A percentile compares a stretch with the other conserved stretches of the same genome.
Conservation (phyloP, 2,888 invertebrate genomes). For the Mesoligia furuncula region DNA sequence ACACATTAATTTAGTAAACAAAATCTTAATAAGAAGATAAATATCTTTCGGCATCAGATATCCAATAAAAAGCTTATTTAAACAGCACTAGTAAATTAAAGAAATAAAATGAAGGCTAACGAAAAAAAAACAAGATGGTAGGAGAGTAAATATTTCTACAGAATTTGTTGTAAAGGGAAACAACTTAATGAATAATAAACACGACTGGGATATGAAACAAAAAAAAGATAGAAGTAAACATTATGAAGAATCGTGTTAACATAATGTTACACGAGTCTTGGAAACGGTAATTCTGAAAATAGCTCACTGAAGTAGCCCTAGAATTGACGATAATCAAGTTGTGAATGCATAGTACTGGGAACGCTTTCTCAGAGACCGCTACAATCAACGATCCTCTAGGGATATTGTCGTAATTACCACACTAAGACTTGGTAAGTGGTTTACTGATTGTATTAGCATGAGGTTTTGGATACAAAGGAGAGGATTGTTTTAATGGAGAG, state of each 20-base stretch:
- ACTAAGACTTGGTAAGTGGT: constrained; percentile 50
- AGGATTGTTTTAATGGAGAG: not conserved
- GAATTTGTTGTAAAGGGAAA: not conserved
- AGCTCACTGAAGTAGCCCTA: not conserved
- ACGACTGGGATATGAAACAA: not conserved
- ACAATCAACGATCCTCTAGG: constrained; percentile 50
- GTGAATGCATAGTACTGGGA: constrained; percentile 26
- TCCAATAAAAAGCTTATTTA: not conserved
- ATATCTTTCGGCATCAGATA: not conserved
- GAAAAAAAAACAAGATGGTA: not conserved
- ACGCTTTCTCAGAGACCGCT: constrained; percentile 20
- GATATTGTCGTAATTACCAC: constrained; percentile 41
- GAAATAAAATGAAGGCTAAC: not conserved
- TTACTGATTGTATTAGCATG: constrained; percentile 24
- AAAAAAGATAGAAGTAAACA: not conserved
- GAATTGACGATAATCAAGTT: constrained; percentile 35
- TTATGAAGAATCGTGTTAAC: not conserved
- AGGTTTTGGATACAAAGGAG: constrained; percentile 8
- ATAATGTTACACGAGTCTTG: not conserved
- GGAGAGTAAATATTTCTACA: not conserved
- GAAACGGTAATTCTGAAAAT: not conserved
- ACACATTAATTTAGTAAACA: constrained; percentile 13
- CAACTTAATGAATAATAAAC: constrained; percentile 4
- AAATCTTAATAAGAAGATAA: not conserved
- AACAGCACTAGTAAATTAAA: not conserved